Evolutionary conservation across 2,888 invertebrate genomes (phyloP).

Genomic region (Masnerella sp.): DNA sequence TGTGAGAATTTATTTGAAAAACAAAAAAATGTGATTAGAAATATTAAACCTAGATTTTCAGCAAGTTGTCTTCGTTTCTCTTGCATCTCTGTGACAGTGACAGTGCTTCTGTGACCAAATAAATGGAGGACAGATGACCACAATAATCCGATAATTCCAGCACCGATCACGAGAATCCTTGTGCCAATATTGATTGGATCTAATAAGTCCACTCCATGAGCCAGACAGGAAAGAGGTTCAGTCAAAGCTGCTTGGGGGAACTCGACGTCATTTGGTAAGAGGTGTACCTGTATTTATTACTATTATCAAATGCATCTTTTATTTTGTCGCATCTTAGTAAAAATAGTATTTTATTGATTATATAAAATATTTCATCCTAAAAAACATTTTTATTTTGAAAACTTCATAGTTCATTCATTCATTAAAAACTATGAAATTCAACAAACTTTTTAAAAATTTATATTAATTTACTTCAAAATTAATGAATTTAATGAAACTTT

Average conservation of each 20-base stretch:
- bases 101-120: conserved; percentile 82
- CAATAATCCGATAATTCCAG: conserved; percentile 85
- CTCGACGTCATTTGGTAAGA: conserved; percentile 69
- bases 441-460: too few species aligned
- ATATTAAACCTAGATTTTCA: conserved; percentile 68
- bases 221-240: conserved; percentile 85
- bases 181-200: conserved; percentile 81
- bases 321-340: too few species aligned
- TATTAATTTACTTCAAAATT: too few species aligned
- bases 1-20: not conserved
- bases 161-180: conserved; percentile 83
- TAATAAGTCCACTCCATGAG: conserved; percentile 84
- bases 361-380: too few species aligned
- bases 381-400: too few species aligned
- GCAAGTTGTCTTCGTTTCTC: conserved; percentile 70
- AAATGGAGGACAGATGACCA: conserved; percentile 84
- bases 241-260: conserved; percentile 80
- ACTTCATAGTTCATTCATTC: too few species aligned
- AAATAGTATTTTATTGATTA: too few species aligned
- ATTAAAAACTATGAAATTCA: too few species aligned
- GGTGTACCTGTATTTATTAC: conserved; percentile 67
- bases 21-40: not conserved
- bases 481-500: too few species aligned
- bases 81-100: conserved; percentile 85
- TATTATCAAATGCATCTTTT: too few species aligned